Percentiles rank a stretch among this genome's conserved stretches.
phyloP scores from a whole-genome alignment of 2,888 invertebrate species.

The Metalampra italica region DNA sequence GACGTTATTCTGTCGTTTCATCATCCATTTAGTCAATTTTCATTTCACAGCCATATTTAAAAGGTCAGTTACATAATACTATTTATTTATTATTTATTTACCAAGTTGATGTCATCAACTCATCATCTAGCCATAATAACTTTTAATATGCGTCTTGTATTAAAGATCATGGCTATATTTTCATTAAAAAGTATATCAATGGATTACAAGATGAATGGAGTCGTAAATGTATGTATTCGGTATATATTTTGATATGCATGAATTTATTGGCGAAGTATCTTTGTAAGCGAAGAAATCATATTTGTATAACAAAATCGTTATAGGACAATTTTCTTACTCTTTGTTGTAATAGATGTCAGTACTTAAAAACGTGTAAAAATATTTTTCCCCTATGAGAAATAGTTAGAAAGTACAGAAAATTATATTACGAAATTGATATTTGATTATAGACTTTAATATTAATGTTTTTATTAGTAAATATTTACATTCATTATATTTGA shows the following conservation, averaged over 20 bases:
- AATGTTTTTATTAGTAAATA: conserved; percentile 54
- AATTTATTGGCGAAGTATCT: conserved; percentile 57
- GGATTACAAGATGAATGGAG: conserved; percentile 16
- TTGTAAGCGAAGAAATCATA: conserved; percentile 35
- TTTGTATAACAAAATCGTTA: conserved; percentile 42
- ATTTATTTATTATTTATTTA: conserved; percentile 11
- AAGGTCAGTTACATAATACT: background rate
- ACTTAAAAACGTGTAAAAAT: conserved; percentile 55
- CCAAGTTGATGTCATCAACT: conserved; percentile 40
- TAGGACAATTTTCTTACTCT: conserved; percentile 14
- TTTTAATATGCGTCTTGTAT: conserved; percentile 36
- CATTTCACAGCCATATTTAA: background rate
- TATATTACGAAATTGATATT: conserved; percentile 49
- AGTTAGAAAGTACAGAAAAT: conserved; percentile 54
- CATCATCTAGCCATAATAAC: conserved; percentile 41
- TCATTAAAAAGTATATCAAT: conserved; percentile 46
- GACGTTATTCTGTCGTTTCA: conserved; percentile 12
- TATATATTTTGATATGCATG: conserved; percentile 74
- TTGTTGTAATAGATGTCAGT: conserved; percentile 53
- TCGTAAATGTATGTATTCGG: conserved; percentile 49
- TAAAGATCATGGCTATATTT: conserved; percentile 48
- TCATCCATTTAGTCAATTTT: conserved; percentile 5
- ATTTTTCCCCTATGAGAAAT: conserved; percentile 36
- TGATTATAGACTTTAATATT: conserved; percentile 55
- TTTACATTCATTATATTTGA: conserved; percentile 25